Evolutionary conservation across 2,888 invertebrate genomes (phyloP).

Genomic region (Cryptocheilus praepositus): DNA sequence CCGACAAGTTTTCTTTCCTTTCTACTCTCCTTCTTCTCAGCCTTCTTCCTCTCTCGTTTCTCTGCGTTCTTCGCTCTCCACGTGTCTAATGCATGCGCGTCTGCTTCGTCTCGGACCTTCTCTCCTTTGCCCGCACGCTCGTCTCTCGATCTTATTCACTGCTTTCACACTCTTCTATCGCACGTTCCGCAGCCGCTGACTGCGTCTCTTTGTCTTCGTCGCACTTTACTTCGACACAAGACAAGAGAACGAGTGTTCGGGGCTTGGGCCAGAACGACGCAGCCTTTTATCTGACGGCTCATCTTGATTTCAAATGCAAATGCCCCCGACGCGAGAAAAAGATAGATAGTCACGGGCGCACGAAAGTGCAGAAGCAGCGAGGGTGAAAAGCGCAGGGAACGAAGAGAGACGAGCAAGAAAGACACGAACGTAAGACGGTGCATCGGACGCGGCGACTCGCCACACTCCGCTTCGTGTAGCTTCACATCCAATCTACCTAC

Average conservation of each 20-base stretch:
- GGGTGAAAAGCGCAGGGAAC: background rate
- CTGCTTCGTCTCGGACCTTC: background rate
- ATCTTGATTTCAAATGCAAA: conserved; percentile 72
- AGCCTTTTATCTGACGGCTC: conserved; percentile 59
- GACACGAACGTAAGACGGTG: background rate
- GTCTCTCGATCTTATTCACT: conserved; percentile 4
- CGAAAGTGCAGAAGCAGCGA: conserved; percentile 9
- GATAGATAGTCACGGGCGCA: conserved; percentile 9
- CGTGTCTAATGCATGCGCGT: no score
- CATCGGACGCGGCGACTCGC: conserved; percentile 25
- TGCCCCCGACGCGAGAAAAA: conserved; percentile 41
- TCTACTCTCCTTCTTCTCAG: background rate
- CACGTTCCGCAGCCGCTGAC: background rate
- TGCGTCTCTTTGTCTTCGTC: conserved; percentile 4
- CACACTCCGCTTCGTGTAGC: conserved; percentile 32
- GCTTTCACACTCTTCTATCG: background rate
- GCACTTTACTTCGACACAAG: conserved; percentile 38
- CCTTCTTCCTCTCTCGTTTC: background rate
- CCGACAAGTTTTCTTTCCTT: conserved; percentile 40
- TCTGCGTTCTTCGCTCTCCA: background rate
- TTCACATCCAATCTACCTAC: conserved; percentile 38
- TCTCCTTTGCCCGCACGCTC: background rate
- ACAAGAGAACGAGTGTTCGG: conserved; percentile 61
- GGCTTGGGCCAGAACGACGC: conserved; percentile 26
- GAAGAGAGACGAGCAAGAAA: no score